phyloP scores from a whole-genome alignment of 1,140 invertebrate species.

The Melipona quadrifasciata region DNA sequence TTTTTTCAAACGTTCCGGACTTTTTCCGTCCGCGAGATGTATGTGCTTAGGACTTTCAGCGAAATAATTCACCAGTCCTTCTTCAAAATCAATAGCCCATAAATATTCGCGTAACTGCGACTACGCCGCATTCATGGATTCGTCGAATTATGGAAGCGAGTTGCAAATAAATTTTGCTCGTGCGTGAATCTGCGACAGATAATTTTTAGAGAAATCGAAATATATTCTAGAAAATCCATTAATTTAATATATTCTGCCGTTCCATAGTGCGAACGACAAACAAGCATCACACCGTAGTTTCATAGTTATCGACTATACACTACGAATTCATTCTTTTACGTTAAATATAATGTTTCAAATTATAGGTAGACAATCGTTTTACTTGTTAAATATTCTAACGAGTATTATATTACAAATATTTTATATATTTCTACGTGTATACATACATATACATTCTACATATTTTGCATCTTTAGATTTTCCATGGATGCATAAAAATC shows the following conservation, averaged over 20 bases:
- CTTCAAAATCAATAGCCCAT: constrained; percentile 31
- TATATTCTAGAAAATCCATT: neutral
- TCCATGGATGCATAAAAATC: no score
- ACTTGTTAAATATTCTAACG: no score
- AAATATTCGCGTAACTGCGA: constrained; percentile 17
- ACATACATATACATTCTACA: no score
- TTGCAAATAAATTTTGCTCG: neutral
- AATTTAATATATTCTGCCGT: neutral
- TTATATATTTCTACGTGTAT: no score
- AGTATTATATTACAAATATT: no score
- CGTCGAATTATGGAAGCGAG: constrained; percentile 2
- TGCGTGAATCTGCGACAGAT: neutral
- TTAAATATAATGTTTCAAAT: no score
- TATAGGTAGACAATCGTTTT: no score
- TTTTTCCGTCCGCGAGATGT: constrained; percentile 31
- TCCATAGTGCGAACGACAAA: neutral
- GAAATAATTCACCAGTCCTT: constrained; percentile 41
- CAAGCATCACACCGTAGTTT: neutral
- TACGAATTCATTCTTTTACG: no score
- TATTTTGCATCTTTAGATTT: no score
- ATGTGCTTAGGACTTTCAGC: constrained; percentile 21
- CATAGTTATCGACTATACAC: neutral
- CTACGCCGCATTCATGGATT: constrained; percentile 6
- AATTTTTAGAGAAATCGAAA: neutral
- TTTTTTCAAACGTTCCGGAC: constrained; percentile 37